Evolutionary conservation across 1,140 invertebrate species (phyloP).

Genomic region (Drosophila pseudoobscura): DNA sequence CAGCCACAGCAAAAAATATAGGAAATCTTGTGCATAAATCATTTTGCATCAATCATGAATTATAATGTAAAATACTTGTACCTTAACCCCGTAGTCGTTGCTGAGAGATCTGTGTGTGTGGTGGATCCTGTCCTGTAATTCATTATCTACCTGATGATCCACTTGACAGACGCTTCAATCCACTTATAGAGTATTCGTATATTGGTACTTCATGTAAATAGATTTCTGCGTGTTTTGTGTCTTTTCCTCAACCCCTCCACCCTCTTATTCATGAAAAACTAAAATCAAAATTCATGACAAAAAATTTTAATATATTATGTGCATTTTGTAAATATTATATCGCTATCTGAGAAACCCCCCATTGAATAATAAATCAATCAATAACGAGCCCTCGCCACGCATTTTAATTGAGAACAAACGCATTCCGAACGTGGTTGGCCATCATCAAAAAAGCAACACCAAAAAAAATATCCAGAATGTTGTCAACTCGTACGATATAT

Average conservation of each 20-base stretch:
- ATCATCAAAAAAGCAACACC: slow-evolving; percentile 18
- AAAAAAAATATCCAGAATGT: slow-evolving; percentile 17
- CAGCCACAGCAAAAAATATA: slow-evolving; percentile 43
- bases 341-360: background rate
- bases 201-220: slow-evolving; percentile 34
- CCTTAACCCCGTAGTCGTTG: slow-evolving; percentile 44
- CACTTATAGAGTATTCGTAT: slow-evolving; percentile 14
- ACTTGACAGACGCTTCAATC: slow-evolving; percentile 29
- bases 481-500: slow-evolving; percentile 41
- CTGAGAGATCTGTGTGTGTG: slow-evolving; percentile 23
- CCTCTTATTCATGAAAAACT: slow-evolving; percentile 10
- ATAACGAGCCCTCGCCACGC: slow-evolving; percentile 35
- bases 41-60: slow-evolving; percentile 28
- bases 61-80: slow-evolving; percentile 27
- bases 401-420: slow-evolving; percentile 39
- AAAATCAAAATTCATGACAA: slow-evolving; percentile 34
- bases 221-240: slow-evolving; percentile 22
- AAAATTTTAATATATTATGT: slow-evolving; percentile 30
- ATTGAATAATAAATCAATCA: slow-evolving; percentile 27
- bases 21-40: slow-evolving; percentile 17
- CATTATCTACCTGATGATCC: slow-evolving; percentile 29
- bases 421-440: slow-evolving; percentile 52
- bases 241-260: slow-evolving; percentile 6
- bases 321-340: slow-evolving; percentile 56
- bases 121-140: slow-evolving; percentile 6